Evolutionary conservation across 2,888 invertebrate species (phyloP).

Genomic region (Orthosia incerta): DNA sequence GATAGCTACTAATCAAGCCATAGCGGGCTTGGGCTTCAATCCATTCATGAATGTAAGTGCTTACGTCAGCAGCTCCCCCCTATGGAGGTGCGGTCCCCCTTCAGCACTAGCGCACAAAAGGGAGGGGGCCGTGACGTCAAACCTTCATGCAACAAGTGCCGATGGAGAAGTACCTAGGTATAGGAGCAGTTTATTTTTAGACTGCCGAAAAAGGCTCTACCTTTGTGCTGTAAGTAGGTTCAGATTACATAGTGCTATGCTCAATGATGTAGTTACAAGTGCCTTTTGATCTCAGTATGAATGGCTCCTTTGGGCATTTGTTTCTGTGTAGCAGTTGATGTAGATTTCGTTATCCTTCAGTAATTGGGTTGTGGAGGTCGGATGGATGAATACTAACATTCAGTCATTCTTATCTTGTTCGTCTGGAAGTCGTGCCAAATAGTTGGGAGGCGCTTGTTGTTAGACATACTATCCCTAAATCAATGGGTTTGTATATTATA

Average conservation of each 20-base stretch:
- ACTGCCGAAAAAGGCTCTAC: conserved; percentile 73
- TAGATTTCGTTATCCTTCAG: conserved; percentile 1
- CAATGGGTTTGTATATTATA: background rate
- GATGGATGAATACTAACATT: background rate
- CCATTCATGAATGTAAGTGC: conserved; percentile 87
- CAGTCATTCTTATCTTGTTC: conserved; percentile 17
- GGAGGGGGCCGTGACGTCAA: conserved; percentile 87
- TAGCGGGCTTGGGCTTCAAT: conserved; percentile 79
- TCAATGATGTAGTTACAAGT: conserved; percentile 23
- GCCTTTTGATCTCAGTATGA: conserved; percentile 27
- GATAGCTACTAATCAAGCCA: conserved; percentile 67
- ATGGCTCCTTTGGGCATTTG: conserved; percentile 3
- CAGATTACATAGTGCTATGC: conserved; percentile 36
- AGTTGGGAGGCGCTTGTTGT: conserved; percentile 5
- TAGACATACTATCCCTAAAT: conserved; percentile 7
- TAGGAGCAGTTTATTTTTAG: conserved; percentile 84
- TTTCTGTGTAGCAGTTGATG: conserved; percentile 10
- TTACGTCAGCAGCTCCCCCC: conserved; percentile 85
- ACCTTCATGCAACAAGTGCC: conserved; percentile 87
- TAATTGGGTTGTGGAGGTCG: conserved; percentile 13
- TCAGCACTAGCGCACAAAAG: conserved; percentile 69
- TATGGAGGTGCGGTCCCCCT: conserved; percentile 81
- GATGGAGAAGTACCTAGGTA: conserved; percentile 78
- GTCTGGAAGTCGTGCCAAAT: conserved; percentile 35
- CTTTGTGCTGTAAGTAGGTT: conserved; percentile 48